Percentiles rank a stretch among this genome's conserved stretches.
Evolutionary conservation across 1,140 invertebrate genomes (phyloP).

Genomic region (Trachymyrmex septentrionalis): DNA sequence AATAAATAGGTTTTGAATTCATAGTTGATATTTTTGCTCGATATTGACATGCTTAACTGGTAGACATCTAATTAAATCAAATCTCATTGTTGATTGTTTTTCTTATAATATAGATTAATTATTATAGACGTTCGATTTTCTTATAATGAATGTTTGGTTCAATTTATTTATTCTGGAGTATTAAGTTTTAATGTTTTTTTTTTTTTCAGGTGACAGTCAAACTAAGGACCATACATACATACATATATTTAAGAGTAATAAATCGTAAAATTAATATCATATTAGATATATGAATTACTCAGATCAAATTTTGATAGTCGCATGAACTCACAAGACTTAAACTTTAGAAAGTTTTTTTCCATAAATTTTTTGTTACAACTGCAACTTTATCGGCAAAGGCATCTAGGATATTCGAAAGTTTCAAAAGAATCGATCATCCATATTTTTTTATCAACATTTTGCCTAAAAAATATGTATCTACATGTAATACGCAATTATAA

Average conservation of each 20-base stretch:
- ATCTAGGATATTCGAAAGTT: neutral
- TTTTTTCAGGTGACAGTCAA: slow-evolving; percentile 94
- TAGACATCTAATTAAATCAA: slow-evolving; percentile 50
- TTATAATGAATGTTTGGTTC: neutral
- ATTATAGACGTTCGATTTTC: too few relatives aligned
- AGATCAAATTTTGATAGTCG: too few relatives aligned
- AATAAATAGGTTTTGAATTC: too few relatives aligned
- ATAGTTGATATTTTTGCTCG: too few relatives aligned
- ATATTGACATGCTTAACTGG: slow-evolving; percentile 73
- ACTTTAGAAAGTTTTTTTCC: too few relatives aligned
- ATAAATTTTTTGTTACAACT: too few relatives aligned
- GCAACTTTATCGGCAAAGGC: too few relatives aligned
- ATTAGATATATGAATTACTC: too few relatives aligned
- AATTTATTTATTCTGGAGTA: neutral
- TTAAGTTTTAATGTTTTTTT: slow-evolving; percentile 67
- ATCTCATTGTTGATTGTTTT: neutral
- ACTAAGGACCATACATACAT: slow-evolving; percentile 94
- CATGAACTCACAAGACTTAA: too few relatives aligned
- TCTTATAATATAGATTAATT: neutral
- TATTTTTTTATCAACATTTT: neutral
- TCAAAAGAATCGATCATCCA: neutral
- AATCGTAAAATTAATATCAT: too few relatives aligned
- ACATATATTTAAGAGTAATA: too few relatives aligned
- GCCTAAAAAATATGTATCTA: neutral
- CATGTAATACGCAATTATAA: neutral